A percentile compares a stretch with the other conserved stretches of the same genome.
Evolutionary conservation across 2,888 invertebrate species (phyloP).

Genomic region (Fissipunctia ypsillon): DNA sequence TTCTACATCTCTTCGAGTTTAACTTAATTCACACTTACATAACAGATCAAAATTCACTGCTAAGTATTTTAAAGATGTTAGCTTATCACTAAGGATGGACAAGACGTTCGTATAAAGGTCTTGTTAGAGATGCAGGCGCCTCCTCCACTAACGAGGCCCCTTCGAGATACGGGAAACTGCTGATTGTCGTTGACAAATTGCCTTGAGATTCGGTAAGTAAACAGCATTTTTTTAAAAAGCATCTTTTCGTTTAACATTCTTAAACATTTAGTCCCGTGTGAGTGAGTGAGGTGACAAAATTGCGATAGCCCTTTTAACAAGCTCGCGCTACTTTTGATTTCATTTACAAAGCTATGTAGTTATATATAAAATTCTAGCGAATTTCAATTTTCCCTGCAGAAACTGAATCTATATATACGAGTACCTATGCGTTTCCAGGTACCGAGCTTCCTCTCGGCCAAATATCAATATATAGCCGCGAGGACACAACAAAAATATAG

Average conservation of each 20-base stretch:
- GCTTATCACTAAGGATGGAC: slow-evolving; percentile 30
- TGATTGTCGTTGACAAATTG: slow-evolving; percentile 60
- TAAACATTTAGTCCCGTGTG: too few species aligned
- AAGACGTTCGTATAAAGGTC: slow-evolving; percentile 32
- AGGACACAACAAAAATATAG: not conserved
- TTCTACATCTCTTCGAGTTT: not conserved
- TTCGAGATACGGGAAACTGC: slow-evolving; percentile 35
- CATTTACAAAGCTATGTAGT: too few species aligned
- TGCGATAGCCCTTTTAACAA: too few species aligned
- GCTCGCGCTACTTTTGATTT: too few species aligned
- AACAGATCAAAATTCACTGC: not conserved
- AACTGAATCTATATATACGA: too few species aligned
- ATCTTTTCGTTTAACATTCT: too few species aligned
- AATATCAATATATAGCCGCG: not conserved
- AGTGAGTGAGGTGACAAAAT: too few species aligned
- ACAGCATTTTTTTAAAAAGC: too few species aligned
- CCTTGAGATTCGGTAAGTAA: slow-evolving; percentile 13
- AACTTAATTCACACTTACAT: not conserved
- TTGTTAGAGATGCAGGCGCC: slow-evolving; percentile 48
- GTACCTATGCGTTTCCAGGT: not conserved
- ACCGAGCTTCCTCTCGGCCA: not conserved
- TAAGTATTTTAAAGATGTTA: slow-evolving; percentile 19
- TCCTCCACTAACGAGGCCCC: slow-evolving; percentile 48
- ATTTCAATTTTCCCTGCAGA: not conserved
- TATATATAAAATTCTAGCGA: not conserved